phyloP scores from a whole-genome alignment of 2,888 invertebrate genomes.

The Notodonta ziczac region DNA sequence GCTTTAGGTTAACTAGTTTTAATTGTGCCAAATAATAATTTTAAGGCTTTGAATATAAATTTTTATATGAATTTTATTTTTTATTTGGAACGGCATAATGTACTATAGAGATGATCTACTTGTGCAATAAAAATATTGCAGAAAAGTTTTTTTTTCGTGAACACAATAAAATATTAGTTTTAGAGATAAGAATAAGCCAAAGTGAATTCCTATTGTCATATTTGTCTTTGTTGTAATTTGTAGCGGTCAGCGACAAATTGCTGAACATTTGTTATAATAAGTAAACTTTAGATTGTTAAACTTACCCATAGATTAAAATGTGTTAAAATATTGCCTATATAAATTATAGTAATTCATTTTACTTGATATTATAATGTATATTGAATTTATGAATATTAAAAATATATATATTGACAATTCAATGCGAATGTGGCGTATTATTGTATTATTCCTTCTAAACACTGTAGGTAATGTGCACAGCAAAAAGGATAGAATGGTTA shows the following conservation, averaged over 20 bases:
- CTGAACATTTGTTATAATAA: slow-evolving; percentile 73
- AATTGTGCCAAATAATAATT: slow-evolving; percentile 70
- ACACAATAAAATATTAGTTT: slow-evolving; percentile 43
- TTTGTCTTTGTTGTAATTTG: slow-evolving; percentile 68
- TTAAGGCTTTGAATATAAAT: slow-evolving; percentile 63
- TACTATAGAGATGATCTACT: slow-evolving; percentile 62
- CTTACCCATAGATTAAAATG: slow-evolving; percentile 83
- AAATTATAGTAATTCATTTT: slow-evolving; percentile 84
- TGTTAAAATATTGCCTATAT: slow-evolving; percentile 85
- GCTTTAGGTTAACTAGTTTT: slow-evolving; percentile 54
- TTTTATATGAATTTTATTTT: slow-evolving; percentile 62
- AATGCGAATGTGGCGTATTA: slow-evolving; percentile 53
- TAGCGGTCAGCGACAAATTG: slow-evolving; percentile 39
- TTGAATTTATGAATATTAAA: slow-evolving; percentile 85
- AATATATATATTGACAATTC: slow-evolving; percentile 84
- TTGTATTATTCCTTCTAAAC: too few species aligned
- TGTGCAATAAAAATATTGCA: slow-evolving; percentile 69
- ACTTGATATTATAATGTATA: slow-evolving; percentile 85
- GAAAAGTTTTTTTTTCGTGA: slow-evolving; percentile 63
- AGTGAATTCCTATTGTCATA: slow-evolving; percentile 83
- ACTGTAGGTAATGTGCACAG: too few species aligned
- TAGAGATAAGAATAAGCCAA: slow-evolving; percentile 60
- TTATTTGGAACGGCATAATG: slow-evolving; percentile 69
- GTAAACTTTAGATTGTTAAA: slow-evolving; percentile 81
- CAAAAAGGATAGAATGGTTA: too few species aligned